Conservation (phyloP, 1,140 invertebrate species). For the Lasaia peninsularis region DNA sequence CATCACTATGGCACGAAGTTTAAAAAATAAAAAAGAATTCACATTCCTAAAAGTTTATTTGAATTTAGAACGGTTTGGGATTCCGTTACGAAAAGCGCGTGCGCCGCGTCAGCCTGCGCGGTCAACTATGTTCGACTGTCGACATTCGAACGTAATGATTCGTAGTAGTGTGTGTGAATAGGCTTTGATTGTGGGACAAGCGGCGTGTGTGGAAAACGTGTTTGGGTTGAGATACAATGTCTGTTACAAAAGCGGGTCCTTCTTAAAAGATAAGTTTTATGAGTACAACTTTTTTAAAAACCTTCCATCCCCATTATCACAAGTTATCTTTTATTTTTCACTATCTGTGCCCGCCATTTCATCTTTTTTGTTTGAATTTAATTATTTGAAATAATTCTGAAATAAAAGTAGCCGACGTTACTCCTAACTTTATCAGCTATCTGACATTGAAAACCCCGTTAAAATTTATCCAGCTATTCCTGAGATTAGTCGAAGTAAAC, state of each 20-base stretch:
- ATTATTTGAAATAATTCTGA: too few species aligned
- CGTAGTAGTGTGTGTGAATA: constrained; percentile 43
- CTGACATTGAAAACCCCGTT: too few species aligned
- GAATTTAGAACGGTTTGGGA: constrained; percentile 35
- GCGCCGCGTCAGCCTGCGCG: constrained; percentile 59
- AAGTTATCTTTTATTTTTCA: neutral
- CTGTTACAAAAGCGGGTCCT: constrained; percentile 27
- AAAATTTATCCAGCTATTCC: too few species aligned
- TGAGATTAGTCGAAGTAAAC: too few species aligned
- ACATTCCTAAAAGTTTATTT: constrained; percentile 54
- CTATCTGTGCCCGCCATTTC: too few species aligned
- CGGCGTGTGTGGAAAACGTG: constrained; percentile 63
- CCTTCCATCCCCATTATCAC: neutral
- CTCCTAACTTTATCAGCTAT: too few species aligned
- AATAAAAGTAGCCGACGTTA: too few species aligned
- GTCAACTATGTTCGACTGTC: constrained; percentile 48
- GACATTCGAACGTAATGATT: constrained; percentile 33
- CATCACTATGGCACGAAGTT: constrained; percentile 70
- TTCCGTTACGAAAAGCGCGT: constrained; percentile 36
- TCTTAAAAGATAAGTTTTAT: constrained; percentile 5
- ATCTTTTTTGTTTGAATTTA: too few species aligned
- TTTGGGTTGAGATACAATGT: constrained; percentile 42
- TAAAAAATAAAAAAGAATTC: constrained; percentile 37
- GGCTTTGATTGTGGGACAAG: constrained; percentile 62
- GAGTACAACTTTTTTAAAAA: neutral